A percentile compares a stretch with the other conserved stretches of the same genome.
phyloP scores from a whole-genome alignment of 2,888 invertebrate genomes.

The Rhogogaster chlorosoma region DNA sequence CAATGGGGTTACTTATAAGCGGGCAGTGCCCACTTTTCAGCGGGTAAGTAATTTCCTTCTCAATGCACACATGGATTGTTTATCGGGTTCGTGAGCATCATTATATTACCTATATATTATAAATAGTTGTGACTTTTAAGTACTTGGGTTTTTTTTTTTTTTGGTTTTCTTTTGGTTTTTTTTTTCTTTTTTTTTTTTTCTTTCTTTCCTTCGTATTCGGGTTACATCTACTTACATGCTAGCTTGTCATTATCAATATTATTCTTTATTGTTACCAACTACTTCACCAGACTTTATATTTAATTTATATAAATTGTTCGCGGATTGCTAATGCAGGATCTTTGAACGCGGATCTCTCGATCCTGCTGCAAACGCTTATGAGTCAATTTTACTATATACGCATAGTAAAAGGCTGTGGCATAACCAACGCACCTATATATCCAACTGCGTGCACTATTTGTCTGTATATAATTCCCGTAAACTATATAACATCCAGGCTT shows the following conservation, averaged over 20 bases:
- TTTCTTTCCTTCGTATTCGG: constrained; percentile 53
- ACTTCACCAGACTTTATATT: constrained; percentile 52
- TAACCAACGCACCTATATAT: constrained; percentile 29
- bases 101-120: not conserved
- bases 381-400: constrained; percentile 31
- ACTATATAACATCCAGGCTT: not conserved
- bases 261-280: constrained; percentile 51
- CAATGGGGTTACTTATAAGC: constrained; percentile 38
- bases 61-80: constrained; percentile 47
- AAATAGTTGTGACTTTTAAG: constrained; percentile 40
- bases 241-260: constrained; percentile 52
- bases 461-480: not conserved
- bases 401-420: constrained; percentile 33
- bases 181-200: constrained; percentile 56
- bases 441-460: constrained; percentile 26
- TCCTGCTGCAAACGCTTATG: constrained; percentile 28
- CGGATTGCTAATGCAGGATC: constrained; percentile 6
- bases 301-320: constrained; percentile 36
- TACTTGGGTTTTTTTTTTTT: not conserved
- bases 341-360: not conserved
- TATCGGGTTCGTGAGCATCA: constrained; percentile 40
- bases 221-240: constrained; percentile 56
- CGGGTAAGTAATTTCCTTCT: constrained; percentile 38
- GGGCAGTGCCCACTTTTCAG: constrained; percentile 35
- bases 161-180: not conserved